Base-by-base conservation (phyloP, 2,888 invertebrate species). In the Pimpla rufipes region DNA sequence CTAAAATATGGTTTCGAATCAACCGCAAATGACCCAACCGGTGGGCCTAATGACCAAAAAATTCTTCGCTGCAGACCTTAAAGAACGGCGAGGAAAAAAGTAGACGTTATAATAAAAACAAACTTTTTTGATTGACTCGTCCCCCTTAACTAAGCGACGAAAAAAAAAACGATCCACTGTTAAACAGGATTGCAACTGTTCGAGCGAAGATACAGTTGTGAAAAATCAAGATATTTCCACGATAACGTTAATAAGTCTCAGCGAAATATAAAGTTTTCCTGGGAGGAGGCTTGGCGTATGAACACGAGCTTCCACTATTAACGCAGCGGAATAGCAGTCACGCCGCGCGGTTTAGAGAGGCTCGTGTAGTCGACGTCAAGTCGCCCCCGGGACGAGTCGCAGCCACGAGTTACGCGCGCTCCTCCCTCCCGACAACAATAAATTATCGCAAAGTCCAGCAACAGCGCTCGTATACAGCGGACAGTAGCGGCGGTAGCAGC, bases 371-470 rank as follows among this genome's bases (percentile, higher is more conserved):
- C 64, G 73, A 70, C 55, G 52, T 10, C 81, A 64, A 50, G 35
- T 16, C 50, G 42, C 35, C 47, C 40, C 18, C 21, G 47, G 37
- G 62, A 73, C 16, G 70, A 40, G 37, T 50, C 52, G 11, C 40
- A n/a, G n/a, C 47, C 62, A 5, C 29, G 42, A 74, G 23, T 18
- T 74, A 35, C 40, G 79, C 73, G 68, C 68, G 59, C 52, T 29
- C 55, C 50, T 68, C 62, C 47, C 75, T 45, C 73, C 73, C 85
- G 74, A 74, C 74, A 81, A 88, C 86, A 85, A 88, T 87, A 88
- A 88, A 88, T 88, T 86, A 88, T 87, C 75, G 84, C 62, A 47
- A 75, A 86, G 83, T 85, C 85, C 85, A 75, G 81, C 67, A 64
- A 18, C 50, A 8, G 37, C 37, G 37, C 16, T 18, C 10, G 62